A percentile compares a stretch with the other conserved stretches of the same genome.
Evolutionary conservation across 2,797 vertebrate genomes (phyloP).

Genomic region (Pachyuromys duprasi): DNA sequence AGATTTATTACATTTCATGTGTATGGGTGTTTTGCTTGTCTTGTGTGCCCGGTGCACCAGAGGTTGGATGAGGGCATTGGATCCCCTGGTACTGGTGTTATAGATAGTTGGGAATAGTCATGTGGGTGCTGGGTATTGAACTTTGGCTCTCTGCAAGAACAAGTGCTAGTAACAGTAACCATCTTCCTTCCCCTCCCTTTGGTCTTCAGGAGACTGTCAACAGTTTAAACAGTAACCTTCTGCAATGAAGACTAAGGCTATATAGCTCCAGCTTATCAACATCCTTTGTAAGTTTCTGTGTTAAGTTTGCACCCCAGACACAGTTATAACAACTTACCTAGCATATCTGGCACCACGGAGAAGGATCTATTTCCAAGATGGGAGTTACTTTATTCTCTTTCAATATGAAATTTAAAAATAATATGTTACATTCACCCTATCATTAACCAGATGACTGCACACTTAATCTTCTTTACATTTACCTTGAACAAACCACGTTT

Average conservation of each 20-base stretch:
- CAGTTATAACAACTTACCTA: background rate
- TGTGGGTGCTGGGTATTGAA: background rate
- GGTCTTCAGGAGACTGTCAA: background rate
- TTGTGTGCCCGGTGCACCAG: background rate
- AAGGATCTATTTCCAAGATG: background rate
- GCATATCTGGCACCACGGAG: background rate
- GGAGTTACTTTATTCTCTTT: background rate
- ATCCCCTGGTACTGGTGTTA: background rate
- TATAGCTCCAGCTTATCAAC: background rate
- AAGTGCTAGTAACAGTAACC: background rate
- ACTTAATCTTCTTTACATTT: fast-evolving
- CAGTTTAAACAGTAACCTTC: background rate
- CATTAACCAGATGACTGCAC: fast-evolving
- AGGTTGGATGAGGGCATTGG: background rate
- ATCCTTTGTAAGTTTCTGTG: background rate
- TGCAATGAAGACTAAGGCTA: background rate
- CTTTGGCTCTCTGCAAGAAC: background rate
- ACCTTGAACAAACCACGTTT: background rate
- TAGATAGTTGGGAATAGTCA: background rate
- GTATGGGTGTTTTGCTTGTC: background rate
- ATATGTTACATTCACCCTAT: background rate
- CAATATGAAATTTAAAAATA: background rate
- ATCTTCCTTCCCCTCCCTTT: background rate
- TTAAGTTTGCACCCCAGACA: background rate
- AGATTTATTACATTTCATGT: background rate